Evolutionary conservation across 2,113 vertebrate genomes (phyloP).

Genomic region (Ammodytes marinus): DNA sequence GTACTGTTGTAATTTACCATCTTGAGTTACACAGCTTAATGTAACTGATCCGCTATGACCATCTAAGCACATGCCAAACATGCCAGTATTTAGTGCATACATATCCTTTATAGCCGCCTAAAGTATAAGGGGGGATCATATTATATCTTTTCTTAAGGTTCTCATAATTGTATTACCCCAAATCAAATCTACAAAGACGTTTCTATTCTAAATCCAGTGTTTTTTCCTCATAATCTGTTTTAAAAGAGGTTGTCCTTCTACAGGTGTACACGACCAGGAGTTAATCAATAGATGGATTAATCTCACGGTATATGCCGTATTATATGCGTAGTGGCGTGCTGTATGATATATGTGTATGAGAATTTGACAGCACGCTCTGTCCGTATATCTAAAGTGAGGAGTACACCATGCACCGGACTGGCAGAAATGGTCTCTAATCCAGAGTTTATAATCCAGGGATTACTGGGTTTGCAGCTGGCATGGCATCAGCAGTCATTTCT

Average conservation of each 20-base stretch:
- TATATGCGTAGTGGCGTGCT: neutral
- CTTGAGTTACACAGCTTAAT: constrained; percentile 41
- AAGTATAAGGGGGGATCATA: neutral
- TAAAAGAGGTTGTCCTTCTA: neutral
- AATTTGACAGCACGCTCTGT: constrained; percentile 8
- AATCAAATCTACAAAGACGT: constrained; percentile 2
- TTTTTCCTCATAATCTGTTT: constrained; percentile 2
- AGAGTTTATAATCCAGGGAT: constrained; percentile 84
- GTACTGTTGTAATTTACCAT: constrained; percentile 9
- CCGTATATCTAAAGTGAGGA: constrained; percentile 53
- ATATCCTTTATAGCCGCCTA: constrained; percentile 34
- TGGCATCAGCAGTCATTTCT: constrained; percentile 67
- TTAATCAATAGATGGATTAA: constrained; percentile 9
- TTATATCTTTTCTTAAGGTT: constrained; percentile 44
- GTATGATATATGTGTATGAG: constrained; percentile 18
- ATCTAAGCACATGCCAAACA: constrained; percentile 57
- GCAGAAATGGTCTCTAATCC: constrained; percentile 81
- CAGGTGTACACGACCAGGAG: neutral
- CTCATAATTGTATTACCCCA: constrained; percentile 11
- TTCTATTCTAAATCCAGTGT: constrained; percentile 1
- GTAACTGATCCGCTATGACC: constrained; percentile 23
- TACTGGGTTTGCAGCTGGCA: constrained; percentile 84
- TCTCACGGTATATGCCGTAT: neutral
- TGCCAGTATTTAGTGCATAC: constrained; percentile 28
- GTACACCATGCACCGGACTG: constrained; percentile 68